phyloP scores from a whole-genome alignment of 2,888 invertebrate genomes.

The Thereva nobilitata region DNA sequence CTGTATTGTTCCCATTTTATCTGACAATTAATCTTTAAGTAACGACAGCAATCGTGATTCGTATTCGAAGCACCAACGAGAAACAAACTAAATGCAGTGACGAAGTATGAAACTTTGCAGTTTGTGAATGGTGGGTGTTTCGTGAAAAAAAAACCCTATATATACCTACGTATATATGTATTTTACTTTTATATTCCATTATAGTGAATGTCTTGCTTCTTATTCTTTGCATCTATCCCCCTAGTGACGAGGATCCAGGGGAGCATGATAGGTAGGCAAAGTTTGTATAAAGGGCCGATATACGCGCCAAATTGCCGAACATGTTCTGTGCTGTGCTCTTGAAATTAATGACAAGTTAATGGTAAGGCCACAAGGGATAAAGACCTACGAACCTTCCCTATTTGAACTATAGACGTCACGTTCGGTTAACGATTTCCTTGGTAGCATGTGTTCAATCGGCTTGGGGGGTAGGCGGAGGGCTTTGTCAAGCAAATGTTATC shows the following conservation, averaged over 20 bases:
- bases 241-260: too few species aligned
- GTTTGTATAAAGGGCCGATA: constrained; percentile 24
- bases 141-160: background rate
- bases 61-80: constrained; percentile 13
- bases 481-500: constrained; percentile 22
- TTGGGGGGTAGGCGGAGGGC: background rate
- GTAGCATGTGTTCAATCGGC: constrained; percentile 24
- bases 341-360: constrained; percentile 34
- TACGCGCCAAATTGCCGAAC: constrained; percentile 31
- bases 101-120: background rate
- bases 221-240: too few species aligned
- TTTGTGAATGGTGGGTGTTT: background rate
- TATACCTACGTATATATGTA: background rate
- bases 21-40: constrained; percentile 26
- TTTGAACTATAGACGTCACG: constrained; percentile 24
- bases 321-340: constrained; percentile 19
- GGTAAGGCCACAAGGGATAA: constrained; percentile 28
- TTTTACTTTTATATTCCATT: background rate
- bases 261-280: constrained; percentile 14
- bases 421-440: constrained; percentile 25
- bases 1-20: constrained; percentile 4
- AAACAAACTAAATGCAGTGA: constrained; percentile 9
- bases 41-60: constrained; percentile 28
- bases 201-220: too few species aligned
- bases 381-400: constrained; percentile 26